Base-by-base conservation (phyloP, 2,113 vertebrate species). In the Chitala chitala region DNA sequence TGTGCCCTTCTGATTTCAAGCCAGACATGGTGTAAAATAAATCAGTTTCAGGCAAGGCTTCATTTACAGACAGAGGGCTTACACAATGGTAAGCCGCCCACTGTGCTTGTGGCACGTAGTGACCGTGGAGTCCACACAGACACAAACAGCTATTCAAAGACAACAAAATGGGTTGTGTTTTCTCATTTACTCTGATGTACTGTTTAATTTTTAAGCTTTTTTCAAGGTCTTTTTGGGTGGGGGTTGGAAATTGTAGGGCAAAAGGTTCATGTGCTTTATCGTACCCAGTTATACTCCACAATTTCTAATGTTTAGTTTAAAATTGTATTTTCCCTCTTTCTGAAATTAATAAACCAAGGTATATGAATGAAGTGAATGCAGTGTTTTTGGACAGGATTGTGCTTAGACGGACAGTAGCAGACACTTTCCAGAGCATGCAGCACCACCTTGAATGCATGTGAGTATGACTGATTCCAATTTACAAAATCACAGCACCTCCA, bases 251-350 rank as follows among this genome's bases (percentile, higher is more conserved):
- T 33, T 26, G 29, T 31, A 50, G 40, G 69, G 55, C 7, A 40
- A 46, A 40, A 46, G n/a, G 46, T 61, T 74, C 65, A 36, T 42
- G 76, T 75, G 74, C 77, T 75, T 73, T 64, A 65, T 80, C 71
- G 74, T 81, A 77, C 79, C 74, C 71, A 81, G 48, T 82, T 80
- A 79, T 76, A 54, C 68, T 78, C 82, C 80, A 73, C 53, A 75
- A 77, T 73, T 63, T 73, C 56, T 73, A n/a, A 51, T 81, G 77
- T 86, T 85, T 84, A 79, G 83, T 82, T 86, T 71, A 78, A 82
- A 73, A 58, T 73, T 69, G 26, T 72, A 61, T 77, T 76, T 79
- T 78, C 58, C 56, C 74, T 33, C 76, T 76, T 80, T 78, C 69
- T 70, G 68, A 48, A 77, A 75, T 79, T 78, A 48, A 77, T 80